Percentiles rank a stretch among this genome's conserved stretches.
phyloP scores from a whole-genome alignment of 2,113 vertebrate species.

The Phoxinus phoxinus region DNA sequence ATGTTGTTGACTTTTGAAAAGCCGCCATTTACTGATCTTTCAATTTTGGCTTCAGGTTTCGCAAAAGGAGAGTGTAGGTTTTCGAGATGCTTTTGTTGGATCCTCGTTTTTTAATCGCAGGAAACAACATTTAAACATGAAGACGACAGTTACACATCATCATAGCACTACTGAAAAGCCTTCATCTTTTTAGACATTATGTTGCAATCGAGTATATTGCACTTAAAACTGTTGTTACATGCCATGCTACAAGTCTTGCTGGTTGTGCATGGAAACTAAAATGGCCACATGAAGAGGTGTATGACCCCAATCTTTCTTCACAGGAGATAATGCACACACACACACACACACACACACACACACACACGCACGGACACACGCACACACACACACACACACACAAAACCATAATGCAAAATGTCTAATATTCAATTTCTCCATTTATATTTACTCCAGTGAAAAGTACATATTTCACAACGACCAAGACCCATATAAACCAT shows the following conservation, averaged over 20 bases:
- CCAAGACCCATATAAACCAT: background rate
- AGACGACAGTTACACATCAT: background rate
- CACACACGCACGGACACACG: too few relatives aligned
- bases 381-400: too few relatives aligned
- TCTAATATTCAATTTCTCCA: background rate
- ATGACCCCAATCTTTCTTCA: background rate
- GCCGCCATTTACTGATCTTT: background rate
- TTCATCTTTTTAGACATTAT: slow-evolving; percentile 10
- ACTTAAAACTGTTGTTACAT: background rate
- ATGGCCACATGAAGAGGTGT: slow-evolving; percentile 22
- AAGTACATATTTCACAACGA: background rate
- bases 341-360: too few relatives aligned
- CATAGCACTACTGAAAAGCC: slow-evolving; percentile 1
- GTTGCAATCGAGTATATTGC: background rate
- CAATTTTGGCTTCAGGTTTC: background rate
- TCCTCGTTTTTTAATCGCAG: background rate
- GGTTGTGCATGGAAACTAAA: slow-evolving; percentile 7
- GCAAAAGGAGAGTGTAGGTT: background rate
- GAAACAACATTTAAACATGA: background rate
- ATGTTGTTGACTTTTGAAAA: background rate
- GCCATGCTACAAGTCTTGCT: background rate
- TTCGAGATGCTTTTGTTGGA: background rate
- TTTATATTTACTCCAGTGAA: background rate
- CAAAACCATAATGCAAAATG: background rate
- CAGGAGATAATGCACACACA: background rate